Conservation (phyloP, 2,888 invertebrate species). For the Oscheius myriophilus region DNA sequence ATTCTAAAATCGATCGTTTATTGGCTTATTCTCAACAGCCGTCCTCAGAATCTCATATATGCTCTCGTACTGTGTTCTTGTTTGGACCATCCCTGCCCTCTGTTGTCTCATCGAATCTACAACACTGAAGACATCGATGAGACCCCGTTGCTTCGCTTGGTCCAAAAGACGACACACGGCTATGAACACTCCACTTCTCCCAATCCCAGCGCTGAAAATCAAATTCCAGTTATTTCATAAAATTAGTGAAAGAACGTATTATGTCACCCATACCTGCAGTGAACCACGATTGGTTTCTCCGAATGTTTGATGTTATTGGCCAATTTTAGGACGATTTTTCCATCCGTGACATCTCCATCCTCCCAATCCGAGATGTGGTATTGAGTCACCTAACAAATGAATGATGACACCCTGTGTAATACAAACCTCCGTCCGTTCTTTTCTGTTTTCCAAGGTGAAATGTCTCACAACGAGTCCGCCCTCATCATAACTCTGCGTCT, state of each 20-base stretch:
- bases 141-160: conserved; percentile 41
- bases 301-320: conserved; percentile 34
- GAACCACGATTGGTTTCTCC: conserved; percentile 61
- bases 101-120: conserved; percentile 29
- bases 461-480: conserved; percentile 1
- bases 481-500: conserved; percentile 16
- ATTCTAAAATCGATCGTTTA: no score
- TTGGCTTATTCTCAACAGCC: conserved; percentile 10
- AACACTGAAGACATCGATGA: conserved; percentile 46
- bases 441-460: conserved; percentile 31
- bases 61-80: conserved; percentile 24
- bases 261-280: conserved; percentile 53
- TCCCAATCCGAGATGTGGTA: conserved; percentile 61
- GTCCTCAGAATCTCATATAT: conserved; percentile 22
- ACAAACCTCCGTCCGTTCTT: conserved; percentile 51
- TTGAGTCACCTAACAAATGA: conserved; percentile 48
- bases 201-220: conserved; percentile 65
- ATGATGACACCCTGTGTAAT: conserved; percentile 40
- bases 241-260: neutral
- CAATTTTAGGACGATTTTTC: conserved; percentile 29
- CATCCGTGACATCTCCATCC: conserved; percentile 35
- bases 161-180: conserved; percentile 41
- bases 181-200: conserved; percentile 67
- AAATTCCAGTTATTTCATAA: neutral
- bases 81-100: conserved; percentile 26